Conservation (phyloP, 2,888 invertebrate genomes). For the Amblyteles armatorius region DNA sequence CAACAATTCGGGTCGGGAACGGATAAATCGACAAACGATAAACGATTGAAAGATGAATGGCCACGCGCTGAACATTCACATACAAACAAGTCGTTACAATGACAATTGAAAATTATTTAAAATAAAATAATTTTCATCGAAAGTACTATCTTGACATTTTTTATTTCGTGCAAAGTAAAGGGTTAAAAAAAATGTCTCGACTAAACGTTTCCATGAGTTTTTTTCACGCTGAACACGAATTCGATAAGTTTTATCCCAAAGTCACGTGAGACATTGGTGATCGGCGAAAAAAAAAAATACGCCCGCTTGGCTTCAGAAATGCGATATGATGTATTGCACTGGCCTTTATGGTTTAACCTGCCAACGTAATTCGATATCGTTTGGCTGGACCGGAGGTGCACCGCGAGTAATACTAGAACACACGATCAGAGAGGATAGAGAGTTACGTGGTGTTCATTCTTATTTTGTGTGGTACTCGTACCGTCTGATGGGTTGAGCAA, state of each 20-base stretch:
- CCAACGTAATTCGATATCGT: constrained; percentile 54
- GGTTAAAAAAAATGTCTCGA: background rate
- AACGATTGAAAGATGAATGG: constrained; percentile 10
- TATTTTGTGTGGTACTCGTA: constrained; percentile 13
- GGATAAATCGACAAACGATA: constrained; percentile 62
- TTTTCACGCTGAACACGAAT: background rate
- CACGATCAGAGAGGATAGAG: constrained; percentile 62
- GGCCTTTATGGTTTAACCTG: constrained; percentile 16
- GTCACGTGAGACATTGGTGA: background rate
- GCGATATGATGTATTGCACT: constrained; percentile 32
- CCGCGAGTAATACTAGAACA: constrained; percentile 72
- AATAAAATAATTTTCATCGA: too few species aligned
- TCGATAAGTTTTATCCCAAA: background rate
- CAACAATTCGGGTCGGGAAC: constrained; percentile 77
- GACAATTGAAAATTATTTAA: too few species aligned
- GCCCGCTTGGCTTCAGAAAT: constrained; percentile 27
- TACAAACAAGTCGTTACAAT: too few species aligned
- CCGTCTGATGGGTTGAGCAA: constrained; percentile 62
- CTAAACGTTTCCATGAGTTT: too few species aligned
- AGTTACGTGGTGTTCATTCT: constrained; percentile 70
- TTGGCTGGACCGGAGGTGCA: constrained; percentile 46
- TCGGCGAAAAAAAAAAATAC: background rate
- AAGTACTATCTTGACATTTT: too few species aligned
- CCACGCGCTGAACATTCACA: background rate
- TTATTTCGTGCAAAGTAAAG: too few species aligned